A percentile compares a stretch with the other conserved stretches of the same genome.
These are phyloP conservation scores for Cladorhizidae sp. DNA, from an alignment of 37 sponge, comb jelly and placozoan genomes.

Conservation along the genomic window DNA sequence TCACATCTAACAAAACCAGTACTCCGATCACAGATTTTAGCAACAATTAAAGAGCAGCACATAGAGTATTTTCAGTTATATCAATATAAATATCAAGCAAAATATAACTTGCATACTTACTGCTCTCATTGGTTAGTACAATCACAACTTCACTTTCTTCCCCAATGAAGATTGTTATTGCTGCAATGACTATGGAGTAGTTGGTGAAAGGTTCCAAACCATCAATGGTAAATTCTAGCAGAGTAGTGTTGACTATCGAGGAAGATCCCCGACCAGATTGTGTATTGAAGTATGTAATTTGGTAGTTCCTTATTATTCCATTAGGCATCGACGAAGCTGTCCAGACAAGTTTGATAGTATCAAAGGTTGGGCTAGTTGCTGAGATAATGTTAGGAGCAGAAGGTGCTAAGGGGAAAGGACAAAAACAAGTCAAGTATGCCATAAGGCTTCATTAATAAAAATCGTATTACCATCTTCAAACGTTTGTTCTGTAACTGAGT, in stretches of 20 bases:
- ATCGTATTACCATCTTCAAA: not conserved
- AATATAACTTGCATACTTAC: slow-evolving; percentile 8
- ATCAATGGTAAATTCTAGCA: slow-evolving; percentile 3
- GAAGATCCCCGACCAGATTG: too few relatives aligned
- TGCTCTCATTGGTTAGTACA: slow-evolving; percentile 23
- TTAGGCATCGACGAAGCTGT: slow-evolving; percentile 19
- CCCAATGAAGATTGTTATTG: slow-evolving; percentile 19
- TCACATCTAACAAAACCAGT: too few relatives aligned
- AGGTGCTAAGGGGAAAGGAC: too few relatives aligned
- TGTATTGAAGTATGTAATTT: too few relatives aligned
- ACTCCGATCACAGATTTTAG: too few relatives aligned
- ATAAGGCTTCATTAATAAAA: not conserved
- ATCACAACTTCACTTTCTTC: not conserved
- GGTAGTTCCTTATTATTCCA: slow-evolving; percentile 34
- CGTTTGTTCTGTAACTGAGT: slow-evolving; percentile 8
- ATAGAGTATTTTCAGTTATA: not conserved
- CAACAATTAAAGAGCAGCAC: too few relatives aligned
- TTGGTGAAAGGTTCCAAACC: slow-evolving; percentile 36
- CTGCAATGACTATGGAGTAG: slow-evolving; percentile 22
- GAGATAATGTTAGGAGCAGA: slow-evolving; percentile 4
- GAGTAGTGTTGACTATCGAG: not conserved
- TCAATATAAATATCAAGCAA: not conserved
- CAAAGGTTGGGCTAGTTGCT: not conserved
- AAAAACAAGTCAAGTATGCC: too few relatives aligned
- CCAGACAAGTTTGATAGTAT: slow-evolving; percentile 15